Evolutionary conservation across 1,140 invertebrate species (phyloP), one percentile per base, ranked within the genome.

Genomic region (Samia ricini): DNA sequence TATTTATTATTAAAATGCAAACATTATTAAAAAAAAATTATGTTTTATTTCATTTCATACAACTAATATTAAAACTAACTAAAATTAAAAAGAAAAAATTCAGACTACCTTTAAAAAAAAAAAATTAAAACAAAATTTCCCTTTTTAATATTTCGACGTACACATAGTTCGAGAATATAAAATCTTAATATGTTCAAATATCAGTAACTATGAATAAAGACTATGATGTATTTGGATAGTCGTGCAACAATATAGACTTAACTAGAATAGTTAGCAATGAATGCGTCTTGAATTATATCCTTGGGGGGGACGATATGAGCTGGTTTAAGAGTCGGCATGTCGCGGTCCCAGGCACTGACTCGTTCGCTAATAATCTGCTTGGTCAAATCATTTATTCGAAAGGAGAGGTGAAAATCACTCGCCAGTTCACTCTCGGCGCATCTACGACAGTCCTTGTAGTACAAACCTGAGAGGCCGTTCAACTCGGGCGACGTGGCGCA

Each of bases 401-500:
- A 87, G 0, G 85, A 71, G 33, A 89, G 63, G 20, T 82, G 75
- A 10, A 75, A 69, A 77, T 95, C 92, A 62, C 92, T 84, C 12
- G 95, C 93, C 15, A 91, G 56, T 33, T 91, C 91, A 55, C 95
- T 95, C 59, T 95, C 93, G 48, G 93, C 92, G 77, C 95, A 96
- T 4, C 93, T 92, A 73, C 91, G 95, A 81, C 97, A 98, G 83
- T 98, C 97, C 81, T 98, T 98, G 74, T 97, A 97, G 85, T 99
- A 99, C 61, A 95, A 85, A n/a, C 96, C 97, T 21, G 96, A 95
- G 4, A 94, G 79, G 0, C 94, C 95, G n/a, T 94, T 92, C 57
- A 99, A 84, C 72, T 98, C 97, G 19, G 92, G 90, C 18, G 95
- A 95, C 12, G 95, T 95, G 2, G 97, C 96, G 89, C 97, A 97